phyloP scores from a whole-genome alignment of 2,113 vertebrate genomes.

The Macrotus californicus region DNA sequence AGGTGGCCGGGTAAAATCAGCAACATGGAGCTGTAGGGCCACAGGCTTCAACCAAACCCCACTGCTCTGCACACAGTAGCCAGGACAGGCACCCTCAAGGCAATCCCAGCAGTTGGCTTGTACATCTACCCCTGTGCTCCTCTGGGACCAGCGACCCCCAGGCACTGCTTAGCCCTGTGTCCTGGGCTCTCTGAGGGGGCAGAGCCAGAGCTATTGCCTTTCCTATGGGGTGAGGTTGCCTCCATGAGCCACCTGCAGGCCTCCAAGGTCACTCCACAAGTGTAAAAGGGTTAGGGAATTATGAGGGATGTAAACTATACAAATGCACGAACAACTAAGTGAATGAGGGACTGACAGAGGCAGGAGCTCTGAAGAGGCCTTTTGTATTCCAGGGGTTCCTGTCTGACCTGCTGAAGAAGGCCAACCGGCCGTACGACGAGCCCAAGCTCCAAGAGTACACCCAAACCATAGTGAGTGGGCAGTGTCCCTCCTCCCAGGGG shows the following conservation, averaged over 20 bases:
- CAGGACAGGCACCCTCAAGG: neutral
- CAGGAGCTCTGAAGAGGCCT: neutral
- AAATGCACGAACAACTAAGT: neutral
- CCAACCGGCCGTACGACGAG: conserved; percentile 92
- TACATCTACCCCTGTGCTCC: fast-evolving
- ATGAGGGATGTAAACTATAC: neutral
- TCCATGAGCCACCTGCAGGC: neutral
- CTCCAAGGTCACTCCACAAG: neutral
- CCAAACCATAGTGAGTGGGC: conserved; percentile 91
- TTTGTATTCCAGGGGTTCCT: conserved; percentile 88
- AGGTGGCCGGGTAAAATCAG: neutral
- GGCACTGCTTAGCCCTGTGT: neutral
- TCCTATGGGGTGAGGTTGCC: neutral
- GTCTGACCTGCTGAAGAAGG: conserved; percentile 94
- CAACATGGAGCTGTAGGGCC: neutral
- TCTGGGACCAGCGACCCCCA: neutral
- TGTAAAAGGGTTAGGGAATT: neutral
- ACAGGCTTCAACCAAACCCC: neutral
- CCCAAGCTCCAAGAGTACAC: conserved; percentile 96
- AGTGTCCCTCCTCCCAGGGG: fast-evolving
- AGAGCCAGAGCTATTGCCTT: neutral
- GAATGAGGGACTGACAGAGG: neutral
- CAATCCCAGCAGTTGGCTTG: neutral
- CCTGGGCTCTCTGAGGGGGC: neutral
- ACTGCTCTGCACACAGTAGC: no score